phyloP scores from a whole-genome alignment of 2,797 vertebrate genomes.

The Enteromius unitaeniatus region DNA sequence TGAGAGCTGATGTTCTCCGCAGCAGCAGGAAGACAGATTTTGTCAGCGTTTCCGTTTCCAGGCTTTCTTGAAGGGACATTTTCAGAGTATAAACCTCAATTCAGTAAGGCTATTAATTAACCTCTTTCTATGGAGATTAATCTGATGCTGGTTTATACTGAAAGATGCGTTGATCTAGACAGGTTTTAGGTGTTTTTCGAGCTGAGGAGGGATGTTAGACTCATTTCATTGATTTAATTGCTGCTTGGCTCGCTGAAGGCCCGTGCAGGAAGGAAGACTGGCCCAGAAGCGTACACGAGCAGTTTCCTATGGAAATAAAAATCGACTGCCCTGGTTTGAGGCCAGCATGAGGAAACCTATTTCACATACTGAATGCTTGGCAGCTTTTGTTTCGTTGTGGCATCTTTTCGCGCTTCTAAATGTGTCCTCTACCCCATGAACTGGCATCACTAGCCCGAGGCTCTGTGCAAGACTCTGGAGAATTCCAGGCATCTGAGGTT shows the following conservation, averaged over 20 bases:
- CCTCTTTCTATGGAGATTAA: background rate
- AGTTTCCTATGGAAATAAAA: constrained; percentile 36
- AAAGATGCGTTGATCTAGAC: background rate
- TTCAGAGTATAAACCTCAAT: too few species aligned
- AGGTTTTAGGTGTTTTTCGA: background rate
- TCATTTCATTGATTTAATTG: constrained; percentile 20
- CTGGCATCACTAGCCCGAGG: constrained; percentile 15
- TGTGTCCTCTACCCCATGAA: constrained; percentile 24
- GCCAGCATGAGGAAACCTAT: background rate
- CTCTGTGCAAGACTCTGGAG: background rate
- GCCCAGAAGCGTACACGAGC: background rate
- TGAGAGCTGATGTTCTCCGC: constrained; percentile 5
- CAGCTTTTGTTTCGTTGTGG: background rate
- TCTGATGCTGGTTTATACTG: background rate
- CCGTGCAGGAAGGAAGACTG: constrained; percentile 22
- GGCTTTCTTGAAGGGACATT: constrained; percentile 13
- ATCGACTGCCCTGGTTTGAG: constrained; percentile 6
- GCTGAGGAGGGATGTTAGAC: background rate
- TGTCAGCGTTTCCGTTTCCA: constrained; percentile 48
- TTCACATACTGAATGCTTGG: background rate
- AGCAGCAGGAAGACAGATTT: constrained; percentile 47
- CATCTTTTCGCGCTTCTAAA: constrained; percentile 14
- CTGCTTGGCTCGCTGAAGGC: background rate
- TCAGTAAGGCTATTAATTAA: background rate
- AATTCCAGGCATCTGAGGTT: constrained; percentile 13